These are phyloP conservation scores for Perodicticus potto DNA, from an alignment of 2,797 vertebrate genomes.

Conservation along the genomic window DNA sequence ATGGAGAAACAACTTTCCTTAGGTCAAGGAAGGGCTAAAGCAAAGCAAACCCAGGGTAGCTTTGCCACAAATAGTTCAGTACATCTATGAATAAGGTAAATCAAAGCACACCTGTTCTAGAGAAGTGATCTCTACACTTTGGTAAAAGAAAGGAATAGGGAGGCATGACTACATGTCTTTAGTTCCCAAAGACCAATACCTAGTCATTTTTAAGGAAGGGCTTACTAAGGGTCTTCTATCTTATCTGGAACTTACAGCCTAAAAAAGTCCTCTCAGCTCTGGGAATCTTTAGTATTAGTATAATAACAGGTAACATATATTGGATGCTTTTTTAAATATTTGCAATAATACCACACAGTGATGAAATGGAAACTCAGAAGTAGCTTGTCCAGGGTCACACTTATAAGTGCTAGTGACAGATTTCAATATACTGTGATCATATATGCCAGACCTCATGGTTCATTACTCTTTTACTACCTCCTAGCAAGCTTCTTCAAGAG, in stretches of 20 bases:
- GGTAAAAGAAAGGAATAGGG: not conserved
- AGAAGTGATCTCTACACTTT: not conserved
- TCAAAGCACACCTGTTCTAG: not conserved
- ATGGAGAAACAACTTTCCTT: slow-evolving; percentile 28
- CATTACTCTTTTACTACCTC: not conserved
- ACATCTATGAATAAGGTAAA: not conserved
- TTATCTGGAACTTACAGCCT: slow-evolving; percentile 16
- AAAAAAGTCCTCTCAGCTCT: slow-evolving; percentile 26
- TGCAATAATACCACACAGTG: not conserved
- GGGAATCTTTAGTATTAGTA: not conserved
- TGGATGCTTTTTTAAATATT: not conserved
- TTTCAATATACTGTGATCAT: not conserved
- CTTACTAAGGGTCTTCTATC: not conserved
- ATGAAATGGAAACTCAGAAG: slow-evolving; percentile 31
- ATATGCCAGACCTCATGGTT: not conserved
- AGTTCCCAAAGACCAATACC: not conserved
- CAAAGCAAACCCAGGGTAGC: not conserved
- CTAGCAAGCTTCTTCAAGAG: slow-evolving; percentile 48
- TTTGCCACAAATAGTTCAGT: not conserved
- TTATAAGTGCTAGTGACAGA: not conserved
- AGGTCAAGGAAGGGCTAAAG: not conserved
- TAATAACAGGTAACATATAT: not conserved
- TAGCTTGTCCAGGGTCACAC: not conserved
- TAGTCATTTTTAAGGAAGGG: not conserved
- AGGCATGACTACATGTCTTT: not conserved